phyloP scores from a whole-genome alignment of 2,113 vertebrate species.

The Vulpes vulpes region DNA sequence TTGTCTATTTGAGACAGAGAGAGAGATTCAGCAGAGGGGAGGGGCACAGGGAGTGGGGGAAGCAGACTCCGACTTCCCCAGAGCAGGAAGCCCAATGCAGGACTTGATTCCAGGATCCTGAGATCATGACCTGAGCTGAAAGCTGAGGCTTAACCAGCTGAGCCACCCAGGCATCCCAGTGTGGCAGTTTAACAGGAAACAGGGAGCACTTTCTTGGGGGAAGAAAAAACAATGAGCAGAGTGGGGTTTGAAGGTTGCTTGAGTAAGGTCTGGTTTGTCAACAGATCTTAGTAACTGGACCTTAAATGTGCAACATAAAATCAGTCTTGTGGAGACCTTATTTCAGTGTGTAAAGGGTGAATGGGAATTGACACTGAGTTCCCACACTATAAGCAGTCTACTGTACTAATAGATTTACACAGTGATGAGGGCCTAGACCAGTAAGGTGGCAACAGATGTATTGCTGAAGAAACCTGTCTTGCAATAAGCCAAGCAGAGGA shows the following conservation, averaged over 20 bases:
- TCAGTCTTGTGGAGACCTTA: neutral
- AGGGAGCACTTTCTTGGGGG: neutral
- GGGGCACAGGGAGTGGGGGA: no score
- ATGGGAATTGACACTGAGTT: neutral
- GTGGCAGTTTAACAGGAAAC: neutral
- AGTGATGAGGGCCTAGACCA: neutral
- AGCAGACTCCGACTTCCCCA: no score
- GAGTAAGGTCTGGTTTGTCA: neutral
- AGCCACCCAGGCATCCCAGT: no score
- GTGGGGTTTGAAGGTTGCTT: neutral
- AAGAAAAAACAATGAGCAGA: neutral
- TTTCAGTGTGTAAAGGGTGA: neutral
- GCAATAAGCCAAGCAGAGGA: neutral
- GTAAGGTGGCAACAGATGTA: neutral
- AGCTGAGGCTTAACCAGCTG: no score
- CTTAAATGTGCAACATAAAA: neutral
- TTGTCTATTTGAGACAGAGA: no score
- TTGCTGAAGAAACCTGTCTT: neutral
- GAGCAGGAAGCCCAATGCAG: no score
- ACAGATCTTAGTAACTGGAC: neutral
- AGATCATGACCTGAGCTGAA: no score
- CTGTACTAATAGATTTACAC: neutral
- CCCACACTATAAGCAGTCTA: neutral
- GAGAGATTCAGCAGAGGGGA: no score
- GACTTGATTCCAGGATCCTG: no score